Base-by-base conservation (phyloP, 2,888 invertebrate species). In the Nomada ruficornis region DNA sequence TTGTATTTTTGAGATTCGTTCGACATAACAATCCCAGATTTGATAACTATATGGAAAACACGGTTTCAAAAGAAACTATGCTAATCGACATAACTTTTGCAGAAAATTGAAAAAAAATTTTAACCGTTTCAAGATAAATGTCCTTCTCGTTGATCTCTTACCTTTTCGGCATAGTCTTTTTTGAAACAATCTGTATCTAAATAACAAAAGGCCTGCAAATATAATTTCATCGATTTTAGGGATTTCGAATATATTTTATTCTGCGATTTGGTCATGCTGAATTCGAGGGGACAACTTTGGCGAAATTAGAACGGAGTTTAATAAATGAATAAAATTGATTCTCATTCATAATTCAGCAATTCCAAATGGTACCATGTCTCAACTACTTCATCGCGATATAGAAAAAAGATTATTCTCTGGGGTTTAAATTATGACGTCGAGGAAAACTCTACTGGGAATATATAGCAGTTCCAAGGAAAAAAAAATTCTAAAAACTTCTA, bases 161-260 rank as follows among this genome's bases (percentile, higher is more conserved):
- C 79, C 79, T 79, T 79, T 70, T 7, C 18, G 64, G 54, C 65
- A 77, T 65, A 67, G 71, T 77, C 59, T 77, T 55, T 80, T 80
- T 71, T 50, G 54, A 80, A 71, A 80, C 77, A 71, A 71, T 71
- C 77, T 80, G 70, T 77, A 69, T 55, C 63, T 79, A 76, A 70
- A 77, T 52, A 77, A 77, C 47, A 77, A 77, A 77, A 70, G 47
- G 26, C 64, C 69, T 77, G 64, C 77, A 77, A 80, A 77, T 70
- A 80, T 36, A 80, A 20, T 80, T 65, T 54, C 44, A 64, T 23
- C 63, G 69, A 59, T 70, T 52, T 54, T 64, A 76, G 55, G 63
- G 36, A 71, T 50, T 36, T 54, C 7, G 36, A 7, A 7, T 5
- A 36, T 7, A 36, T 23, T 60, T n/a, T 60, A 52, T 36, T 29